Percentiles rank a stretch among this genome's conserved stretches.
Evolutionary conservation across 2,797 vertebrate species (phyloP).

Genomic region (Silurus lanzhouensis): DNA sequence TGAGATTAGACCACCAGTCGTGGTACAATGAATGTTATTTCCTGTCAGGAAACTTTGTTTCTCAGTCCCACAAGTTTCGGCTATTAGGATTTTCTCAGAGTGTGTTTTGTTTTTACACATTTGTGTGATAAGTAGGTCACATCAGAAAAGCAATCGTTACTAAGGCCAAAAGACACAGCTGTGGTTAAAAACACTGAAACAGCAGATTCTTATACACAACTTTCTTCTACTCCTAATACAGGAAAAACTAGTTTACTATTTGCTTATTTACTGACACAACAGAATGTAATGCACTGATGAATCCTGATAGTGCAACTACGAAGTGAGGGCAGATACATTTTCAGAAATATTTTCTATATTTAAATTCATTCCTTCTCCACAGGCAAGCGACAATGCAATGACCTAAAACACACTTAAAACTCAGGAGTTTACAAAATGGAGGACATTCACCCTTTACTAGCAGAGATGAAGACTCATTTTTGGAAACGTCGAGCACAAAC

Average conservation of each 20-base stretch:
- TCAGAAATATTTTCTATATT: not conserved
- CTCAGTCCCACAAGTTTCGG: not conserved
- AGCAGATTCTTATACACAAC: not conserved
- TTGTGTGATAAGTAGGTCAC: not conserved
- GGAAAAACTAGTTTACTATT: slow-evolving; percentile 9
- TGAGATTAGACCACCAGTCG: not conserved
- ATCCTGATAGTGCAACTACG: not conserved
- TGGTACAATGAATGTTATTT: slow-evolving; percentile 5
- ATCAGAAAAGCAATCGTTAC: not conserved
- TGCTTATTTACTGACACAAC: slow-evolving; percentile 14
- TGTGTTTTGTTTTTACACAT: not conserved
- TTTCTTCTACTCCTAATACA: not conserved
- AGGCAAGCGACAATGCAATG: not conserved
- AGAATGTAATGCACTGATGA: not conserved
- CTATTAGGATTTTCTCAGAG: not conserved
- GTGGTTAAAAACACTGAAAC: not conserved
- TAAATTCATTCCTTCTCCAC: not conserved
- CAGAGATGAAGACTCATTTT: not conserved
- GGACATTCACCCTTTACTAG: not conserved
- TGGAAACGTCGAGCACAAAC: not conserved
- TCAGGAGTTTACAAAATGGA: not conserved
- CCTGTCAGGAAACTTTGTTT: not conserved
- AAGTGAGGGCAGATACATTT: not conserved
- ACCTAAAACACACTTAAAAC: slow-evolving; percentile 12
- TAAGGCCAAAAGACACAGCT: not conserved